These are phyloP conservation scores for Punctoribates punctum DNA, from an alignment of 2,888 invertebrate genomes.

Conservation along the genomic window DNA sequence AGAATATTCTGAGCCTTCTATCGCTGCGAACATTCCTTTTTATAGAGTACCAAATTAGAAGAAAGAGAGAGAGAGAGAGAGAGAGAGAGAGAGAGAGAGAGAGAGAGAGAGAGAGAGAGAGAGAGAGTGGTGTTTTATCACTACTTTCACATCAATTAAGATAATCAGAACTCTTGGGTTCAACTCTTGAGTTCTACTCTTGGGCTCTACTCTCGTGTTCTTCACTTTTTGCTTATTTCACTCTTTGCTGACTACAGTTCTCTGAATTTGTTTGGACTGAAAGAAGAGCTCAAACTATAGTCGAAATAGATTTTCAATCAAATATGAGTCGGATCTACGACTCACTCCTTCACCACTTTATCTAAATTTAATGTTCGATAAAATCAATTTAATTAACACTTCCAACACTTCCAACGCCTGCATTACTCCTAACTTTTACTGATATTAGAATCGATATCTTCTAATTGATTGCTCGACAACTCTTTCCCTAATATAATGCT, in stretches of 20 bases:
- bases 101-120: slow-evolving; percentile 3
- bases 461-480: not conserved
- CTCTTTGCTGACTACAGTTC: not conserved
- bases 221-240: not conserved
- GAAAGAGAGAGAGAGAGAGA: not conserved
- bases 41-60: slow-evolving; percentile 25
- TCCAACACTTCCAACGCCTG: not conserved
- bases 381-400: slow-evolving; percentile 18
- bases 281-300: not conserved
- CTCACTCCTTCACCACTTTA: not conserved
- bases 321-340: not conserved
- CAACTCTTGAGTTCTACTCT: not conserved
- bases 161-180: not conserved
- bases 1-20: not conserved
- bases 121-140: not conserved
- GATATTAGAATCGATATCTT: not conserved
- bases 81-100: not conserved
- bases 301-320: not conserved
- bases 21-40: not conserved
- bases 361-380: slow-evolving; percentile 1
- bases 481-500: not conserved
- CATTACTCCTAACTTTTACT: not conserved
- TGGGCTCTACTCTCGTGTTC: not conserved
- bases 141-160: slow-evolving; percentile 30
- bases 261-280: not conserved